phyloP scores from a whole-genome alignment of 1,140 invertebrate genomes.

The Bombus impatiens region DNA sequence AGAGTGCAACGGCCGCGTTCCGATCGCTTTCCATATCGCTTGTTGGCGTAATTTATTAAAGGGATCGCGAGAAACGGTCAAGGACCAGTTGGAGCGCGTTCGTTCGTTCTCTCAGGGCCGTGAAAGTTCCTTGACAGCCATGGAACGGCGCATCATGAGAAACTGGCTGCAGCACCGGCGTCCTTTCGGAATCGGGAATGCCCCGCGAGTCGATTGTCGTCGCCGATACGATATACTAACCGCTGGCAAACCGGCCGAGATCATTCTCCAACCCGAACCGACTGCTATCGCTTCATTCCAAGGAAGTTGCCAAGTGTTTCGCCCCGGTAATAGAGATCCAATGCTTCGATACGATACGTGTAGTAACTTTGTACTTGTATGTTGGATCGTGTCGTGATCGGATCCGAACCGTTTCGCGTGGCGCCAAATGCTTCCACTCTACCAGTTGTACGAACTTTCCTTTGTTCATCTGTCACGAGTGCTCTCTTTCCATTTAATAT shows the following conservation, averaged over 20 bases:
- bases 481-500: too few species aligned
- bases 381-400: conserved; percentile 36
- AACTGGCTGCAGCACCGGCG: conserved; percentile 19
- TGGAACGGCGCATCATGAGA: conserved; percentile 62
- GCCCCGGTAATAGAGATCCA: conserved; percentile 53
- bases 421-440: not conserved
- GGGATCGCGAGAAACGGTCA: conserved; percentile 62
- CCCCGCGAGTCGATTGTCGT: conserved; percentile 43
- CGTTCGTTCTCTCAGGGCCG: conserved; percentile 59
- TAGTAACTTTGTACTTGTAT: conserved; percentile 35
- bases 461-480: not conserved
- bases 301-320: conserved; percentile 21
- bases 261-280: conserved; percentile 7
- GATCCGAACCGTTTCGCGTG: conserved; percentile 33
- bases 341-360: conserved; percentile 16
- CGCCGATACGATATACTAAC: conserved; percentile 31
- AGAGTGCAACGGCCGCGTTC: conserved; percentile 20
- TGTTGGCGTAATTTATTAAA: conserved; percentile 61
- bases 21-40: conserved; percentile 30
- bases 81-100: conserved; percentile 49
- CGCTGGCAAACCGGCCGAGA: not conserved
- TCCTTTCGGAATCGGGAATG: conserved; percentile 37
- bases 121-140: conserved; percentile 64
- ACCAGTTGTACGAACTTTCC: not conserved
- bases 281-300: conserved; percentile 13